These are phyloP conservation scores for Drosophila kambysellisi DNA, from an alignment of 2,888 invertebrate species.

Conservation along the genomic window DNA sequence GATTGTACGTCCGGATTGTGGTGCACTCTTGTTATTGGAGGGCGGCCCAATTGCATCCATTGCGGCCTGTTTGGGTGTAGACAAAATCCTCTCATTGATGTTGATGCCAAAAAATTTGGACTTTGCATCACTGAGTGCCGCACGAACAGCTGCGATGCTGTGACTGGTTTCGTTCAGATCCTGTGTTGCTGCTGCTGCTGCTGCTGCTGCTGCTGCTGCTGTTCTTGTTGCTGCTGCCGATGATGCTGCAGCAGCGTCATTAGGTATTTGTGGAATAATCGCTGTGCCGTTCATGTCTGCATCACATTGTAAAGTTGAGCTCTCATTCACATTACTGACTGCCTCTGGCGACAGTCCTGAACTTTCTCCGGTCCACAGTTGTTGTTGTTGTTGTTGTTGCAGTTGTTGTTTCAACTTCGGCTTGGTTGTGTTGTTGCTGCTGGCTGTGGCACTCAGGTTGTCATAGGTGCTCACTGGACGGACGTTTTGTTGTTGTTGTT, in stretches of 20 bases:
- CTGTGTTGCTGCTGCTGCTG: slow-evolving; percentile 28
- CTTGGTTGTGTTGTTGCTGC: slow-evolving; percentile 52
- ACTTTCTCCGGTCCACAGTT: slow-evolving; percentile 16
- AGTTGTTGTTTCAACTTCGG: slow-evolving; percentile 56
- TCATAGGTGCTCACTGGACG: slow-evolving; percentile 85
- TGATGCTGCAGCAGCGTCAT: not conserved
- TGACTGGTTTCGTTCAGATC: slow-evolving; percentile 74
- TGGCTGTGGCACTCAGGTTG: slow-evolving; percentile 74
- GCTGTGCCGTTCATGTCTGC: slow-evolving; percentile 6
- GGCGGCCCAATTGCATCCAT: slow-evolving; percentile 41
- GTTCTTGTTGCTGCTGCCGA: slow-evolving; percentile 8
- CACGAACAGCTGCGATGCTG: slow-evolving; percentile 83
- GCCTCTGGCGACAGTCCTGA: slow-evolving; percentile 13
- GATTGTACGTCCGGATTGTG: slow-evolving; percentile 25
- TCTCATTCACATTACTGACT: slow-evolving; percentile 13
- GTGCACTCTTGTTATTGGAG: slow-evolving; percentile 82
- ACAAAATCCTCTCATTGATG: slow-evolving; percentile 53
- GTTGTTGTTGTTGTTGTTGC: slow-evolving; percentile 11
- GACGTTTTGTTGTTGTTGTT: slow-evolving; percentile 62
- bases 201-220: slow-evolving; percentile 43
- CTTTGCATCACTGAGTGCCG: slow-evolving; percentile 85
- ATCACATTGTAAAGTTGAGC: slow-evolving; percentile 4
- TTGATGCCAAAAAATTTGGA: slow-evolving; percentile 85
- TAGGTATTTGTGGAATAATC: slow-evolving; percentile 6
- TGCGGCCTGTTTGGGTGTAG: not conserved